A percentile compares a stretch with the other conserved stretches of the same genome.
Evolutionary conservation across 1,140 invertebrate species (phyloP).

Genomic region (Geopemphigus sp.): DNA sequence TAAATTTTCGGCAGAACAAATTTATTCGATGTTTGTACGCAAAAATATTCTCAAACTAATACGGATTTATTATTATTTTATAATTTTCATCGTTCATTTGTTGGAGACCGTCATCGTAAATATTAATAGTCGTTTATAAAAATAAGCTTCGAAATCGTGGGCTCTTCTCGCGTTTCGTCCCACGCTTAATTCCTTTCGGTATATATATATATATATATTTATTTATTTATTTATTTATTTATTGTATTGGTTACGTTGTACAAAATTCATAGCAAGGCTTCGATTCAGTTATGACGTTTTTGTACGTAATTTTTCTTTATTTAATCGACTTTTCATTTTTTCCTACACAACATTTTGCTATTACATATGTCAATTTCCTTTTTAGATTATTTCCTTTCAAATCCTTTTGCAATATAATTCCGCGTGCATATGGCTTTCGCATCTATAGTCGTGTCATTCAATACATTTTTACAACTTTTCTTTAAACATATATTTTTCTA

Average conservation of each 20-base stretch:
- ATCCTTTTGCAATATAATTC: constrained; percentile 4
- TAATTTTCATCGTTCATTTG: too few species aligned
- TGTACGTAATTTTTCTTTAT: not conserved
- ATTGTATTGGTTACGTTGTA: not conserved
- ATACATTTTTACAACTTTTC: not conserved
- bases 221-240: too few species aligned
- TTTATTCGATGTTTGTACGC: too few species aligned
- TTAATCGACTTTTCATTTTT: not conserved
- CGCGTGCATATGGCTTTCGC: not conserved
- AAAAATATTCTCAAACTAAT: too few species aligned
- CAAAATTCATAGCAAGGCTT: not conserved
- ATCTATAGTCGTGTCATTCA: not conserved
- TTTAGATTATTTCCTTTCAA: constrained; percentile 11
- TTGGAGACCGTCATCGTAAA: too few species aligned
- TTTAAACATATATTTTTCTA: not conserved
- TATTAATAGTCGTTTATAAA: too few species aligned
- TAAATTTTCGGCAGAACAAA: too few species aligned
- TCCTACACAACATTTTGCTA: not conserved
- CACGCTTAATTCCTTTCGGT: too few species aligned
- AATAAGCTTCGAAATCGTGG: too few species aligned
- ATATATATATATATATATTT: too few species aligned
- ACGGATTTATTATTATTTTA: too few species aligned
- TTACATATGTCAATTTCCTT: constrained; percentile 28
- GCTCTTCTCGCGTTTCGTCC: too few species aligned
- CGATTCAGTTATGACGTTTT: constrained; percentile 3